Conservation (phyloP, 1,140 invertebrate species). For the Stegodyphus mimosarum region DNA sequence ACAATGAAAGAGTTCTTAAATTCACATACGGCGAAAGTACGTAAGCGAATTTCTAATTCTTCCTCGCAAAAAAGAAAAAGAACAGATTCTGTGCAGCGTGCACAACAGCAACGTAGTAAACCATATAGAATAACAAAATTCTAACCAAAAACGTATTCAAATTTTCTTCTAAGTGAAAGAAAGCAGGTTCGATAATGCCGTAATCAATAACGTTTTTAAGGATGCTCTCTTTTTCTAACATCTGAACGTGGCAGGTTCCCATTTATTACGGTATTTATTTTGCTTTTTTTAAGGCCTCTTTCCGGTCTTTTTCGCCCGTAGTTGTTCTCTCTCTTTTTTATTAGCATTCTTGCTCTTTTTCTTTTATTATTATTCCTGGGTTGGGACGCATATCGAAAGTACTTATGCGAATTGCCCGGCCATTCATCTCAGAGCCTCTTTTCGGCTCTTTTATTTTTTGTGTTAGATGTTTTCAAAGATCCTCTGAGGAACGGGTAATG, state of each 20-base stretch:
- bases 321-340: conserved; percentile 25
- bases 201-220: conserved; percentile 61
- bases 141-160: conserved; percentile 25
- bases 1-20: no score
- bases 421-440: conserved; percentile 21
- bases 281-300: conserved; percentile 15
- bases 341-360: conserved; percentile 1
- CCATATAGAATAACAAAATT: background rate
- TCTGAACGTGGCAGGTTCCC: conserved; percentile 57
- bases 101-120: background rate
- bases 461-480: background rate
- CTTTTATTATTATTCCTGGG: background rate
- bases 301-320: background rate
- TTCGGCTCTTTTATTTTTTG: background rate
- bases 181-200: conserved; percentile 45
- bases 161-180: conserved; percentile 44
- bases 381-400: conserved; percentile 24
- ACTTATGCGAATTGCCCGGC: conserved; percentile 24
- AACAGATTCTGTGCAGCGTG: no score
- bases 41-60: no score
- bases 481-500: conserved; percentile 29
- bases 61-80: no score
- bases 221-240: conserved; percentile 55
- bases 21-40: no score
- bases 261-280: conserved; percentile 60